Evolutionary conservation across 2,113 vertebrate species (phyloP).

Genomic region (Percina caprodes): DNA sequence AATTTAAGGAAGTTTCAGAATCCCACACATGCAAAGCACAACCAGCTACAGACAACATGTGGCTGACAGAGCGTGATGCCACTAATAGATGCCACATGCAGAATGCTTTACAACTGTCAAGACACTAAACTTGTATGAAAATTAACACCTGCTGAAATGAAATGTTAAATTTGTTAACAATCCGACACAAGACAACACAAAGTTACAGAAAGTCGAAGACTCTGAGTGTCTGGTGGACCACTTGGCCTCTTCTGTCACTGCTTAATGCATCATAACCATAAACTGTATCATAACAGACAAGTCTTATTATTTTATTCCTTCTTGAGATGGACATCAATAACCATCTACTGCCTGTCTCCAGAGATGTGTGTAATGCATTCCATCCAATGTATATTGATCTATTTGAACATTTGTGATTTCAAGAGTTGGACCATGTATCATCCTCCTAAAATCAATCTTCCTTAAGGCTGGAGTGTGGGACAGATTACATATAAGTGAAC

Average conservation of each 20-base stretch:
- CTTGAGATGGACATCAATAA: conserved; percentile 38
- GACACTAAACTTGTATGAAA: too few species aligned
- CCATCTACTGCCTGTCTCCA: conserved; percentile 17
- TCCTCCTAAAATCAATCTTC: neutral
- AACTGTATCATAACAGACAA: neutral
- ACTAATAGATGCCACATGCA: too few species aligned
- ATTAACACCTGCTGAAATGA: too few species aligned
- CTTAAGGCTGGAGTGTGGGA: neutral
- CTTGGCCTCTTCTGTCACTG: neutral
- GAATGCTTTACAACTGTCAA: too few species aligned
- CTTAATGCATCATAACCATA: conserved; percentile 2
- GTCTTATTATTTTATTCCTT: conserved; percentile 1
- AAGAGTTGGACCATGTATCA: neutral
- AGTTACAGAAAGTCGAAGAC: neutral
- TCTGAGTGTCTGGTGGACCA: neutral
- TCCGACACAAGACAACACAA: neutral
- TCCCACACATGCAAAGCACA: too few species aligned
- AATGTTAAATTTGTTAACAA: too few species aligned
- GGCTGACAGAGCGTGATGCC: too few species aligned
- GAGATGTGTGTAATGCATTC: neutral
- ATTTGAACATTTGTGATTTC: conserved; percentile 14
- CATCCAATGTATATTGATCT: neutral
- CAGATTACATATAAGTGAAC: too few species aligned
- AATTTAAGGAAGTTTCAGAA: too few species aligned
- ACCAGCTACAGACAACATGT: too few species aligned